Evolutionary conservation across 2,113 vertebrate species (phyloP).

Genomic region (Emydura subglobosa): DNA sequence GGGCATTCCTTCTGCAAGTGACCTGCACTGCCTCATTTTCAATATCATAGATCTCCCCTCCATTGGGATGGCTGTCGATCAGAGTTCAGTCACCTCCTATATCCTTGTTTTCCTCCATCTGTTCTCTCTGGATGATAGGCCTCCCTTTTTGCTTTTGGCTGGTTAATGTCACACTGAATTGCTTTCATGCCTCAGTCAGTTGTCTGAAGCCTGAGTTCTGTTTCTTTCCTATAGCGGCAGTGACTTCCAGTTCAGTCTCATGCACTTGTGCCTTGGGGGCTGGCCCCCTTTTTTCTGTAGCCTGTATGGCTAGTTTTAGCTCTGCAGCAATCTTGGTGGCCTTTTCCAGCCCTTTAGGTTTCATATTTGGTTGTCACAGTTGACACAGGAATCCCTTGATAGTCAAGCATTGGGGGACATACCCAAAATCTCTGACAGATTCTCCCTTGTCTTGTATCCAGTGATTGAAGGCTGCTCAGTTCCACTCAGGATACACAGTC

Average conservation of each 20-base stretch:
- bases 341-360: not conserved
- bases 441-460: not conserved
- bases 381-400: not conserved
- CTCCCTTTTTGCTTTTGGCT: too few species aligned
- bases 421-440: not conserved
- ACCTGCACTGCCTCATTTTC: not conserved
- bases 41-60: too few species aligned
- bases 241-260: not conserved
- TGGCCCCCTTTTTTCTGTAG: too few species aligned
- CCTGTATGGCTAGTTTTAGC: too few species aligned
- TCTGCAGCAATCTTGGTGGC: not conserved
- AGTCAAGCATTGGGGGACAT: not conserved
- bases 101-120: too few species aligned
- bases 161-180: not conserved
- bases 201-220: not conserved
- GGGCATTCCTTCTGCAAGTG: not conserved
- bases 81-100: too few species aligned
- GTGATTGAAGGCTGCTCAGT: not conserved
- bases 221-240: not conserved
- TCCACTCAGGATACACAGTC: not conserved
- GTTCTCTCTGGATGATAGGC: too few species aligned
- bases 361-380: not conserved
- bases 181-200: not conserved
- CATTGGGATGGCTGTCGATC: too few species aligned
- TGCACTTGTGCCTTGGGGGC: not conserved